phyloP scores from a whole-genome alignment of 2,888 invertebrate genomes.

The Chrysomela aeneicollis region DNA sequence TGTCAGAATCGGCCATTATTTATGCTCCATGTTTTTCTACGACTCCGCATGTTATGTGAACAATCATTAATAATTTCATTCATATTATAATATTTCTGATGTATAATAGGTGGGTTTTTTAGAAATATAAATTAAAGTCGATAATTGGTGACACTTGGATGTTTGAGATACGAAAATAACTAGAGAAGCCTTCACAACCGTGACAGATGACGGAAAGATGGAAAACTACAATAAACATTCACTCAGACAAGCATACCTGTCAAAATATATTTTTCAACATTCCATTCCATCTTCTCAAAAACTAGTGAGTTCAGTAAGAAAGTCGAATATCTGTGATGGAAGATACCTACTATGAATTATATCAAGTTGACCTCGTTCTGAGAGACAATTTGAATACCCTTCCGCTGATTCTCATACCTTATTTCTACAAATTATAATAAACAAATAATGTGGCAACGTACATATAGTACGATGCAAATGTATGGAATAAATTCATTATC shows the following conservation, averaged over 20 bases:
- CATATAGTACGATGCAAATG: too few relatives aligned
- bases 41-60: constrained; percentile 39
- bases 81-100: constrained; percentile 48
- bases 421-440: too few relatives aligned
- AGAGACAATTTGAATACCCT: too few relatives aligned
- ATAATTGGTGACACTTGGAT: constrained; percentile 18
- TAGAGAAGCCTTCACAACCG: neutral
- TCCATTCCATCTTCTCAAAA: neutral
- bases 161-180: constrained; percentile 9
- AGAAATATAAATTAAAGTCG: constrained; percentile 25
- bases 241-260: neutral
- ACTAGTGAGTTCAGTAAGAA: too few relatives aligned
- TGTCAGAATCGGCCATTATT: constrained; percentile 54
- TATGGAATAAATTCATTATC: too few relatives aligned
- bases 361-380: too few relatives aligned
- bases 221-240: neutral
- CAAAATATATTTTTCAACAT: neutral
- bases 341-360: too few relatives aligned
- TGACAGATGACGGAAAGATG: neutral
- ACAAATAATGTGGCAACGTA: too few relatives aligned
- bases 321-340: too few relatives aligned
- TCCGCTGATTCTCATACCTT: too few relatives aligned
- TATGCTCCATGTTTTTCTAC: constrained; percentile 50
- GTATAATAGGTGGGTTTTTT: constrained; percentile 45
- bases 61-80: constrained; percentile 50